These are phyloP conservation scores for Brachyptera risi DNA, from an alignment of 2,888 invertebrate species.

Conservation along the genomic window DNA sequence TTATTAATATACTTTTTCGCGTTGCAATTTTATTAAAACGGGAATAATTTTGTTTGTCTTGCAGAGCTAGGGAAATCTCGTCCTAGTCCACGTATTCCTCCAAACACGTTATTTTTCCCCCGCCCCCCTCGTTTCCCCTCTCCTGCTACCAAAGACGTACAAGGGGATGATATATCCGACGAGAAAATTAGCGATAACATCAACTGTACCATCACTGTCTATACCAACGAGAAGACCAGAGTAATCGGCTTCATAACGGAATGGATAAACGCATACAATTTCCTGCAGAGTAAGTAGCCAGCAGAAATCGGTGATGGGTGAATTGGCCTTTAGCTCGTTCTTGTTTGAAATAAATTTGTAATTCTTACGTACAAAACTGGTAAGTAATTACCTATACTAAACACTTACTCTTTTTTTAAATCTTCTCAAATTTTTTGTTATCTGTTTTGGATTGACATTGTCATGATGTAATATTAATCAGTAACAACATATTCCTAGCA, in stretches of 20 bases:
- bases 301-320: constrained; percentile 1
- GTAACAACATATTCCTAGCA: too few species aligned
- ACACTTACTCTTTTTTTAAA: too few species aligned
- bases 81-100: constrained; percentile 22
- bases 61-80: constrained; percentile 30
- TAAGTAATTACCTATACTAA: too few species aligned
- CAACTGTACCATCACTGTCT: constrained; percentile 52
- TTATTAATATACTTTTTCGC: background rate
- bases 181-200: constrained; percentile 39
- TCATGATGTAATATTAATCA: too few species aligned
- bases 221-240: constrained; percentile 46
- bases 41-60: constrained; percentile 30
- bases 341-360: too few species aligned
- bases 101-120: constrained; percentile 37
- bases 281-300: constrained; percentile 63
- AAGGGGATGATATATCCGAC: constrained; percentile 41
- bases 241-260: constrained; percentile 64
- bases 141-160: constrained; percentile 42
- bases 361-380: too few species aligned
- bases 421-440: too few species aligned
- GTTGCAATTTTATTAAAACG: constrained; percentile 15
- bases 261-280: constrained; percentile 65
- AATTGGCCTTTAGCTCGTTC: background rate
- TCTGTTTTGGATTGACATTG: too few species aligned
- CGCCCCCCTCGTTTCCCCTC: constrained; percentile 37